Conservation (phyloP, 2,888 invertebrate genomes). For the Phlogophora meticulosa region DNA sequence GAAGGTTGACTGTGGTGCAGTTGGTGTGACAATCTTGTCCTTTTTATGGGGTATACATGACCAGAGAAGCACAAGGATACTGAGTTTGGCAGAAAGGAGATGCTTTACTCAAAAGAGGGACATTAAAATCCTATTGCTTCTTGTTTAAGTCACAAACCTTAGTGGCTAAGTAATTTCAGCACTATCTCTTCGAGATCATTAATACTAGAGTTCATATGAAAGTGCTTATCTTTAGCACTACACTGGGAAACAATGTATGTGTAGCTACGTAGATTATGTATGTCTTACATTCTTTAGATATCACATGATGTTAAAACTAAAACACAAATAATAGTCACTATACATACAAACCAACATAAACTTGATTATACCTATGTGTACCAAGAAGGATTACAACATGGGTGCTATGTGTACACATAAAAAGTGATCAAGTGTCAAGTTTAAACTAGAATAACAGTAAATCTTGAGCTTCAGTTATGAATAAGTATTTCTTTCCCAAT, state of each 20-base stretch:
- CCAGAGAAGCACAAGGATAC: too few relatives aligned
- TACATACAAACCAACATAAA: slow-evolving; percentile 7
- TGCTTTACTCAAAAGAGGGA: too few relatives aligned
- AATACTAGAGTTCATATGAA: not conserved
- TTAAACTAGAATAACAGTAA: not conserved
- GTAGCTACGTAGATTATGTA: slow-evolving; percentile 32
- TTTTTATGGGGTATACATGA: too few relatives aligned
- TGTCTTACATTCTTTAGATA: slow-evolving; percentile 14
- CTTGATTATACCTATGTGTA: slow-evolving; percentile 4
- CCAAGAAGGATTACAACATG: not conserved
- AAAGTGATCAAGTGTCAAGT: not conserved
- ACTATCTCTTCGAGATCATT: slow-evolving; percentile 14
- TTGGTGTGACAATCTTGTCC: too few relatives aligned
- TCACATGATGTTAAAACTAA: slow-evolving; percentile 16
- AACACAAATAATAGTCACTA: slow-evolving; percentile 25
- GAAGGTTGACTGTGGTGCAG: too few relatives aligned
- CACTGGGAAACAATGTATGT: slow-evolving; percentile 9
- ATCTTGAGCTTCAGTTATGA: too few relatives aligned
- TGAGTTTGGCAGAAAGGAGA: too few relatives aligned
- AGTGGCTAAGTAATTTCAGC: not conserved
- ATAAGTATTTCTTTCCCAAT: too few relatives aligned
- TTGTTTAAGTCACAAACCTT: not conserved
- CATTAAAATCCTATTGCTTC: not conserved
- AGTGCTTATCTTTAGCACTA: slow-evolving; percentile 16
- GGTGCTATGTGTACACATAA: not conserved